Evolutionary conservation across 2,888 invertebrate genomes (phyloP).

Genomic region (Drosophila nigritarsus): DNA sequence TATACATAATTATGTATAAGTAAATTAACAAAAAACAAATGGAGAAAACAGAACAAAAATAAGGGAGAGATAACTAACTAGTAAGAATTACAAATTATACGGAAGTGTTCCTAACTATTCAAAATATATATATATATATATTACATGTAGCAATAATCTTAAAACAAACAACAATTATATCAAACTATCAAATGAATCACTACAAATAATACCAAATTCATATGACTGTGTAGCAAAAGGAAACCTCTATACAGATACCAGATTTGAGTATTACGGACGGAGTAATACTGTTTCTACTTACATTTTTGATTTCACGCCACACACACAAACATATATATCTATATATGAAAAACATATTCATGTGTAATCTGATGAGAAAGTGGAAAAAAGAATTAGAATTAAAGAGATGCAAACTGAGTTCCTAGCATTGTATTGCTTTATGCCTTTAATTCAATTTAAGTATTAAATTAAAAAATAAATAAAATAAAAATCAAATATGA

Average conservation of each 20-base stretch:
- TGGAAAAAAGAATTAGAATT: constrained; percentile 45
- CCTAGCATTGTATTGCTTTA: constrained; percentile 78
- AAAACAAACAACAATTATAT: constrained; percentile 30
- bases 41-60: not conserved
- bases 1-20: constrained; percentile 46
- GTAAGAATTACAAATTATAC: constrained; percentile 58
- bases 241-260: not conserved
- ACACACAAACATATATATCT: not conserved
- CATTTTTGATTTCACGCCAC: not conserved
- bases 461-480: constrained; percentile 35
- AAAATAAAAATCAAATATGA: constrained; percentile 10
- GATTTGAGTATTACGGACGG: not conserved
- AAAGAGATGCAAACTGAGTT: constrained; percentile 77
- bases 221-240: constrained; percentile 1
- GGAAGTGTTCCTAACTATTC: constrained; percentile 75
- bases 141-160: constrained; percentile 34
- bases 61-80: constrained; percentile 29
- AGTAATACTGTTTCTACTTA: not conserved
- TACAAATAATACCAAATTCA: constrained; percentile 10
- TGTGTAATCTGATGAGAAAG: constrained; percentile 1
- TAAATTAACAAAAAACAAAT: constrained; percentile 31
- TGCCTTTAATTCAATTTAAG: constrained; percentile 70
- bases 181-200: constrained; percentile 14
- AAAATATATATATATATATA: constrained; percentile 37
- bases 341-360: constrained; percentile 18